Percentiles rank a stretch among this genome's conserved stretches.
These are phyloP conservation scores for Drosophila demipolita DNA, from an alignment of 2,888 invertebrate genomes.

Conservation along the genomic window DNA sequence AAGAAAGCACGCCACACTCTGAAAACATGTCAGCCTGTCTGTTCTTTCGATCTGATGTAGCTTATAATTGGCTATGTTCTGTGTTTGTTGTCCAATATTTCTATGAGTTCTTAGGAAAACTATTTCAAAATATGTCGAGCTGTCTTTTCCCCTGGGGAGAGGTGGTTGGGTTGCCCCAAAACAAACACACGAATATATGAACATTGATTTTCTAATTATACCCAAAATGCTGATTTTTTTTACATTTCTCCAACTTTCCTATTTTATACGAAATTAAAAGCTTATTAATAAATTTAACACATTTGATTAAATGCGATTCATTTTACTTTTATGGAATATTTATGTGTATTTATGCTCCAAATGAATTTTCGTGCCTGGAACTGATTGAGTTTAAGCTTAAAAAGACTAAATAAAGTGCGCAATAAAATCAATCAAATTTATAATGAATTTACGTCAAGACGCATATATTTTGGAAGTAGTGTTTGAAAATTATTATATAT, in stretches of 20 bases:
- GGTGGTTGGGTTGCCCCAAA: slow-evolving; percentile 13
- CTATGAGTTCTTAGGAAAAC: slow-evolving; percentile 47
- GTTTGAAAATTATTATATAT: background rate
- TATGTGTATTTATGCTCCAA: background rate
- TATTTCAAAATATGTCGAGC: slow-evolving; percentile 28
- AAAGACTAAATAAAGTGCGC: background rate
- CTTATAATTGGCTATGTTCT: slow-evolving; percentile 58
- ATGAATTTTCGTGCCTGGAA: background rate
- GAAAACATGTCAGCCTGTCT: slow-evolving; percentile 16
- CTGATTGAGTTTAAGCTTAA: background rate
- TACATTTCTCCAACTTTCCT: slow-evolving; percentile 9
- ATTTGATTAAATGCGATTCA: background rate
- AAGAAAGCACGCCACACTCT: background rate
- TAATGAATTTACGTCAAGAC: background rate
- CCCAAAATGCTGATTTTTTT: slow-evolving; percentile 15
- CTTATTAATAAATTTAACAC: background rate
- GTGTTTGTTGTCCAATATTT: slow-evolving; percentile 65
- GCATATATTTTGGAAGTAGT: background rate
- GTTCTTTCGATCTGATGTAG: slow-evolving; percentile 9
- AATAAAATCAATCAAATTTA: background rate
- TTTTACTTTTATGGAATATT: background rate
- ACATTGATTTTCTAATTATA: slow-evolving; percentile 67
- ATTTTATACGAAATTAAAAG: background rate
- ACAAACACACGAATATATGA: slow-evolving; percentile 16
- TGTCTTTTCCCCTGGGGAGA: background rate